Evolutionary conservation across 2,113 vertebrate species (phyloP), one percentile per base, ranked within the genome.

Genomic region (Phaethornis superciliosus): DNA sequence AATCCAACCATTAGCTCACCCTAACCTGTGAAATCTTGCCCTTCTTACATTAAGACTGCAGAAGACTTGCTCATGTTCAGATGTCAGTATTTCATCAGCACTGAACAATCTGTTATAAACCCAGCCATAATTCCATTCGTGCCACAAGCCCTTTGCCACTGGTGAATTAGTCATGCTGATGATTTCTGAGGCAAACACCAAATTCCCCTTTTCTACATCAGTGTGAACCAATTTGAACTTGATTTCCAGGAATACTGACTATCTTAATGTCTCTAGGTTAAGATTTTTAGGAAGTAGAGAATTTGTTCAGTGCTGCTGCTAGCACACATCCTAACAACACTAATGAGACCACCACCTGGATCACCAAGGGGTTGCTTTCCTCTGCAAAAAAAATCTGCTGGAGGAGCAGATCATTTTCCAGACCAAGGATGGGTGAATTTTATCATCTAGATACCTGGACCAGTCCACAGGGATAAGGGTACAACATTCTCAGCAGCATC

Each of bases 1-100:
- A 72, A 72, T 74, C 64, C 87, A 91, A 59, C 20, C 1, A 12
- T 94, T 94, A 91, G n/a, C 94, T 95, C 94, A 96, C 47, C 44
- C 32, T 40, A 64, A 94, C 93, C 52, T 95, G 95, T 94, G 64
- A 83, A 71, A 49, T 93, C 94, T 93, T 97, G 93, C 60, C 79
- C 49, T 20, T 69, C 70, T 95, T 32, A 62, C 21, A 20, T 33
- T 15, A 51, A 55, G 44, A 30, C 23, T 2, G 1, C 51, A 82
- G 60, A 10, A 71, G 33, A 63, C 82, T 26, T 88, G 78, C 67
- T 78, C 37, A 67, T 69, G 18, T 67, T 81, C 83, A 81, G 28
- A 46, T 65, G 52, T 69, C 69, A 68, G 40, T 37, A 35, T 93
- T 95, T 92, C 91, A 95, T 86, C 93, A 75, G 47, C 63, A n/a